phyloP scores from a whole-genome alignment of 2,888 invertebrate genomes.

The Calameuta idolon region DNA sequence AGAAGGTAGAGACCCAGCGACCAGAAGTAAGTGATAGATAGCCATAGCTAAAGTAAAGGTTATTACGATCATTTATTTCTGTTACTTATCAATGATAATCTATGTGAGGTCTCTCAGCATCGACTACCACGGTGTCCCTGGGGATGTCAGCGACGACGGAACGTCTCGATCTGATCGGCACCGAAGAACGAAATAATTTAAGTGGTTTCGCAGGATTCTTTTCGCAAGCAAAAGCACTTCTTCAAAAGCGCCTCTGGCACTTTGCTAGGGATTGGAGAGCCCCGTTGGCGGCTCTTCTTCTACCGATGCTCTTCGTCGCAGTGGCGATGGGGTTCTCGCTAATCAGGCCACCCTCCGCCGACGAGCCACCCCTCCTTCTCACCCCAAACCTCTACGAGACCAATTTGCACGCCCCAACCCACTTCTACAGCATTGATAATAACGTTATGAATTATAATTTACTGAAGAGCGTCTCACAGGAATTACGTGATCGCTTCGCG shows the following conservation, averaged over 20 bases:
- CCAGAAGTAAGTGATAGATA: not conserved
- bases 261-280: slow-evolving; percentile 73
- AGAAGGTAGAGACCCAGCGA: slow-evolving; percentile 27
- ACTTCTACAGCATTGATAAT: slow-evolving; percentile 58
- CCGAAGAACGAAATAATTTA: slow-evolving; percentile 26
- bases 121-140: slow-evolving; percentile 11
- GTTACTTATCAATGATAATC: slow-evolving; percentile 1
- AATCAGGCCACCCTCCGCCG: slow-evolving; percentile 75
- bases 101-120: not conserved
- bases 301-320: slow-evolving; percentile 75
- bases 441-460: slow-evolving; percentile 39
- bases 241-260: slow-evolving; percentile 73
- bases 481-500: slow-evolving; percentile 55
- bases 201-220: not conserved
- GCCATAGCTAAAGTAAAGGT: not conserved
- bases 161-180: slow-evolving; percentile 43
- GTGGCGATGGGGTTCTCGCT: slow-evolving; percentile 79
- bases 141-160: slow-evolving; percentile 38
- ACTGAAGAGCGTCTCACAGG: slow-evolving; percentile 50
- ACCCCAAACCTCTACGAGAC: slow-evolving; percentile 69
- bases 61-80: not conserved
- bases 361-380: slow-evolving; percentile 71
- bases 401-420: slow-evolving; percentile 52
- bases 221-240: slow-evolving; percentile 65
- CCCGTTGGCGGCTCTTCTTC: slow-evolving; percentile 71